A percentile compares a stretch with the other conserved stretches of the same genome.
These are phyloP conservation scores for Euzophera pinguis DNA, from an alignment of 2,888 invertebrate species.

Conservation along the genomic window DNA sequence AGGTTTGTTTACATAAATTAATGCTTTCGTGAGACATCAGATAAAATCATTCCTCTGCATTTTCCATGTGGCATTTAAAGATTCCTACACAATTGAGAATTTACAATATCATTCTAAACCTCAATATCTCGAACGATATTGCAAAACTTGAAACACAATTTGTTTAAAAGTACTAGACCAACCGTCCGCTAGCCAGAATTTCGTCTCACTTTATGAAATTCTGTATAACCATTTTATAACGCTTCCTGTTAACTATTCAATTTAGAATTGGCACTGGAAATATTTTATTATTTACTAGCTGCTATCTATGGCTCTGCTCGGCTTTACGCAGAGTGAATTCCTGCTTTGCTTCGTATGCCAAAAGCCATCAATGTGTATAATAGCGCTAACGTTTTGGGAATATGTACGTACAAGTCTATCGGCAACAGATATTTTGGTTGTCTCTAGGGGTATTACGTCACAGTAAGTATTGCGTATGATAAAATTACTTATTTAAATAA, in stretches of 20 bases:
- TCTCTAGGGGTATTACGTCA: too few species aligned
- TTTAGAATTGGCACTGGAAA: background rate
- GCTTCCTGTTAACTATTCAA: slow-evolving; percentile 2
- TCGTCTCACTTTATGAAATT: background rate
- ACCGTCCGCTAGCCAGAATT: background rate
- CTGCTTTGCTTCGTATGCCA: background rate
- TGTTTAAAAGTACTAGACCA: background rate
- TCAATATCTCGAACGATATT: background rate
- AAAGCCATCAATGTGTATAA: background rate
- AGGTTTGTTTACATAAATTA: too few species aligned
- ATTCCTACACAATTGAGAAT: background rate
- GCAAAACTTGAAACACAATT: background rate
- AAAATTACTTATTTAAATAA: too few species aligned
- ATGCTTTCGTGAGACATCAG: too few species aligned
- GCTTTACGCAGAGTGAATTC: background rate
- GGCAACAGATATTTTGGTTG: too few species aligned
- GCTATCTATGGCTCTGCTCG: background rate
- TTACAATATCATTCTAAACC: background rate
- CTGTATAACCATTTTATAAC: background rate
- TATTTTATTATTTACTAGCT: background rate
- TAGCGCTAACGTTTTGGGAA: too few species aligned
- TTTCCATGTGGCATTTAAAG: background rate
- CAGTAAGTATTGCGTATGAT: too few species aligned
- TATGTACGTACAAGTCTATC: too few species aligned
- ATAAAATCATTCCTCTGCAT: too few species aligned